Evolutionary conservation across 2,113 vertebrate species (phyloP), one percentile per base, ranked within the genome.

Genomic region (Solenodon paradoxus): DNA sequence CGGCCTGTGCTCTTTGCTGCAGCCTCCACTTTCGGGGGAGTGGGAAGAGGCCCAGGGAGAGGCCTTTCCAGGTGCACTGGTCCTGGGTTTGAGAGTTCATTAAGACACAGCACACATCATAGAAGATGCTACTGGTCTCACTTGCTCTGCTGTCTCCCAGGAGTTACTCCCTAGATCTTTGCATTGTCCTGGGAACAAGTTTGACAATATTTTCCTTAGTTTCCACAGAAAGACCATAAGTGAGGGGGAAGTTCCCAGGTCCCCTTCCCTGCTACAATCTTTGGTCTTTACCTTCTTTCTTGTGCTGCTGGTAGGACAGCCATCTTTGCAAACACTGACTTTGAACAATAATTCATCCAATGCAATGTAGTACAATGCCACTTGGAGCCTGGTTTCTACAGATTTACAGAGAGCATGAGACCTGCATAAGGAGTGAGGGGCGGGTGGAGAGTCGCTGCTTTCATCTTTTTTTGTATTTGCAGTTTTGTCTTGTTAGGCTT

Each of bases 391-490:
- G 40, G 22, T 17, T n/a, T 3, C 26, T 30, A 0, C 0, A 26
- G 32, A 42, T 7, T 2, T 9, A 1, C 1, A n/a, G n/a, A n/a
- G 35, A 17, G 11, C 20, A 40, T 35, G 30, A 28, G 0, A 45
- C 9, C 61, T 42, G 3, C 5, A 0, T 0, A 0, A 4, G 16
- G 28, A 12, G n/a, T 13, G 24, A 2, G 3, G 17, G 19, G 2
- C 19, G 1, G 2, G 6, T 1, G 0, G 5, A 32, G 6, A 12
- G 16, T 0, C 1, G 32, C 8, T 15, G 16, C 11, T 7, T 0
- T 32, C 10, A 15, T 30, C 35, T 49, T 16, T 0, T 4, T 59
- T 59, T 30, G 0, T 17, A 2, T 45, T 32, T 38, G 15, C 3
- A 35, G 16, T 42, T 59, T 45, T 84, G 35, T 57, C 45, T 53